Evolutionary conservation across 2,888 invertebrate species (phyloP).

Genomic region (Amphimallon solstitiale): DNA sequence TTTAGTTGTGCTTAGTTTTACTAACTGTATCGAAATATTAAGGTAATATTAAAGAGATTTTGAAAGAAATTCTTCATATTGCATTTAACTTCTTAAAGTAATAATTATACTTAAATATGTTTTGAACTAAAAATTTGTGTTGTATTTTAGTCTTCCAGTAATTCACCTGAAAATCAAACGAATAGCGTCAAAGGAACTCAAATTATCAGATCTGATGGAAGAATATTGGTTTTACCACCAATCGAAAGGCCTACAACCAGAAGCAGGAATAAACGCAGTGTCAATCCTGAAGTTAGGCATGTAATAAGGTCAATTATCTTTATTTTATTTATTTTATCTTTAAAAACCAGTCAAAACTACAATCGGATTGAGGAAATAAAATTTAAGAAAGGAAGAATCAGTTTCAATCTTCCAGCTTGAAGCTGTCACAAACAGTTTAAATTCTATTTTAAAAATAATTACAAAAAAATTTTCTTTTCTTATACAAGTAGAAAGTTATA

Average conservation of each 20-base stretch:
- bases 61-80: not conserved
- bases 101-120: not conserved
- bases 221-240: constrained; percentile 81
- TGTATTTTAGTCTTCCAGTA: constrained; percentile 27
- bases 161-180: constrained; percentile 5
- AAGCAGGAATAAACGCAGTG: constrained; percentile 69
- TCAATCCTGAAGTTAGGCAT: constrained; percentile 36
- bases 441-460: too few species aligned
- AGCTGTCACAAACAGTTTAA: too few species aligned
- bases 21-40: too few species aligned
- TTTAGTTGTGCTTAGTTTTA: too few species aligned
- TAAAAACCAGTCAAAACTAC: not conserved
- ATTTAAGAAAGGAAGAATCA: too few species aligned
- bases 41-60: not conserved
- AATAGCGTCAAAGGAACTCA: constrained; percentile 62
- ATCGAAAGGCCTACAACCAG: constrained; percentile 86
- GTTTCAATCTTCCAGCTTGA: too few species aligned
- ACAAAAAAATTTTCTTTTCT: too few species aligned
- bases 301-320: constrained; percentile 49
- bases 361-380: constrained; percentile 9
- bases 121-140: not conserved
- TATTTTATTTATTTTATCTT: constrained; percentile 28
- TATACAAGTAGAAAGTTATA: too few species aligned
- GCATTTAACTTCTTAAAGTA: not conserved
- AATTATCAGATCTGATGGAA: constrained; percentile 78